Conservation (phyloP, 1,140 invertebrate genomes). For the Pogonomyrmex barbatus region DNA sequence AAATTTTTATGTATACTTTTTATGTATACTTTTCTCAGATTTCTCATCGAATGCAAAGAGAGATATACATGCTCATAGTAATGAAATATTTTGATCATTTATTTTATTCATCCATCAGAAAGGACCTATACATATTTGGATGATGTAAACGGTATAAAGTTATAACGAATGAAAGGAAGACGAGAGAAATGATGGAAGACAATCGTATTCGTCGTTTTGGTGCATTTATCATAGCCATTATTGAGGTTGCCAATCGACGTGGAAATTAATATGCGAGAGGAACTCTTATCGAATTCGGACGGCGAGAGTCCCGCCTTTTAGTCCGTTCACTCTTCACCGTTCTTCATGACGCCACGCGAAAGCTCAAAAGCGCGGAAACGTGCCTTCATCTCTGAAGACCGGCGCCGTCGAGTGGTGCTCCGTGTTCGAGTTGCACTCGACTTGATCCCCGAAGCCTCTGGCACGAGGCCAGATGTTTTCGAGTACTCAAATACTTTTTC, state of each 20-base stretch:
- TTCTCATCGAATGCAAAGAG: neutral
- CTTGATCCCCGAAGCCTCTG: slow-evolving; percentile 59
- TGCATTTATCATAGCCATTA: slow-evolving; percentile 38
- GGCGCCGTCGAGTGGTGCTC: slow-evolving; percentile 75
- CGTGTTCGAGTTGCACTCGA: slow-evolving; percentile 79
- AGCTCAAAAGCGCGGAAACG: slow-evolving; percentile 83
- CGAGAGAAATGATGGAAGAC: slow-evolving; percentile 9
- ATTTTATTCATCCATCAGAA: neutral
- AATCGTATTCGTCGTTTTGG: slow-evolving; percentile 5
- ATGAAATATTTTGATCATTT: neutral
- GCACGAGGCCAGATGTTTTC: slow-evolving; percentile 80
- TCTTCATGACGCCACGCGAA: slow-evolving; percentile 62
- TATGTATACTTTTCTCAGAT: neutral
- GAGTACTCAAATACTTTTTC: slow-evolving; percentile 74
- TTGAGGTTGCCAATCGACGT: slow-evolving; percentile 54
- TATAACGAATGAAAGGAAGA: neutral
- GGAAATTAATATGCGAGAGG: slow-evolving; percentile 47
- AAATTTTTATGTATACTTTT: neutral
- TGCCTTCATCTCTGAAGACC: slow-evolving; percentile 76
- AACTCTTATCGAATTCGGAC: slow-evolving; percentile 12
- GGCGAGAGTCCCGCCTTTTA: neutral
- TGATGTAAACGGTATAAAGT: neutral
- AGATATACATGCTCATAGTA: neutral
- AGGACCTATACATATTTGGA: neutral
- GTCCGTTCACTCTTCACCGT: slow-evolving; percentile 33